Percentiles rank a stretch among this genome's conserved stretches.
Conservation (phyloP, 2,113 vertebrate genomes). For the Zeus faber region DNA sequence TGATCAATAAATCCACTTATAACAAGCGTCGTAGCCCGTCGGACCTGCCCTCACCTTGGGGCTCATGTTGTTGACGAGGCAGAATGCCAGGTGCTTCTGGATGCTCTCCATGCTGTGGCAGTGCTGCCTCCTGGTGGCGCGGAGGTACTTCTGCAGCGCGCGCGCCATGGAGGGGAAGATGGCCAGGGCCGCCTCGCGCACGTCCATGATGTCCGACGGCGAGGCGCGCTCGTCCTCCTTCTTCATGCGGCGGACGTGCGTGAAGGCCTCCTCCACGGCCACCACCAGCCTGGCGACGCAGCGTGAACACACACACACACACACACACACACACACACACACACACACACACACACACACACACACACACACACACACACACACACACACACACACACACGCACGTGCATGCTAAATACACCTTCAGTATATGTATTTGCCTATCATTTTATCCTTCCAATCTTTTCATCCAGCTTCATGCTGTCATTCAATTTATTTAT, state of each 20-base stretch:
- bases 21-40: too few relatives aligned
- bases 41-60: constrained; percentile 82
- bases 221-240: constrained; percentile 90
- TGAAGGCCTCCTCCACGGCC: constrained; percentile 94
- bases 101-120: constrained; percentile 99
- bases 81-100: constrained; percentile 93
- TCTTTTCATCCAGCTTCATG: too few relatives aligned
- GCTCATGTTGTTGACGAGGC: constrained; percentile 93
- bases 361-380: background rate
- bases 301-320: constrained; percentile 7
- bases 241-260: constrained; percentile 88
- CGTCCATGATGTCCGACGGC: constrained; percentile 92
- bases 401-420: background rate
- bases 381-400: background rate
- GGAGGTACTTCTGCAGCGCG: constrained; percentile 94
- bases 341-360: background rate
- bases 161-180: constrained; percentile 96
- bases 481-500: too few relatives aligned
- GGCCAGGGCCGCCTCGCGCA: constrained; percentile 90
- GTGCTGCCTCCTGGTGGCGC: constrained; percentile 92
- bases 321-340: background rate
- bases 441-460: too few relatives aligned
- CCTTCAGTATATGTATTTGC: too few relatives aligned
- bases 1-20: too few relatives aligned
- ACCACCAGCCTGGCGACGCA: constrained; percentile 92